phyloP scores from a whole-genome alignment of 1,140 invertebrate species.

The Pogonognathellus flavescens region DNA sequence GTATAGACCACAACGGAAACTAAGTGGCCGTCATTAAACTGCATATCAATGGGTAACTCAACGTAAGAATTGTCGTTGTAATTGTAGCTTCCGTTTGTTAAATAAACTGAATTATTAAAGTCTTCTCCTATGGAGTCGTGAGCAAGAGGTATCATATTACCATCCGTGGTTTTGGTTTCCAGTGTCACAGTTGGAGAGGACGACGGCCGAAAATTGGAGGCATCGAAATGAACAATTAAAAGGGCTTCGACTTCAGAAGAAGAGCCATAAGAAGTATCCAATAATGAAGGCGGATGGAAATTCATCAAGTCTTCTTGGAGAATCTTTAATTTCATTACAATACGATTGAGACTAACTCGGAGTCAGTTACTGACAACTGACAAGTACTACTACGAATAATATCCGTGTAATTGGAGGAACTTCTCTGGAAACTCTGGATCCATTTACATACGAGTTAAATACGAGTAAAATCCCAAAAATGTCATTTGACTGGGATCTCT shows the following conservation, averaged over 20 bases:
- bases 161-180: background rate
- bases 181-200: background rate
- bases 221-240: slow-evolving; percentile 9
- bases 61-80: background rate
- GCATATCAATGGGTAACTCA: slow-evolving; percentile 79
- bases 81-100: background rate
- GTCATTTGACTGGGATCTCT: too few relatives aligned
- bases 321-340: too few relatives aligned
- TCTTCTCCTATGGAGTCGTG: background rate
- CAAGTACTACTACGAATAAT: too few relatives aligned
- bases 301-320: too few relatives aligned
- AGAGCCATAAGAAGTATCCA: too few relatives aligned
- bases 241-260: background rate
- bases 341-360: too few relatives aligned
- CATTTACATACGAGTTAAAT: too few relatives aligned
- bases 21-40: slow-evolving; percentile 83
- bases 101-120: background rate
- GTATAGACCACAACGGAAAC: slow-evolving; percentile 84
- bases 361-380: too few relatives aligned
- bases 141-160: background rate
- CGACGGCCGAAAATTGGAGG: background rate
- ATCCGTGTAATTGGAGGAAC: too few relatives aligned
- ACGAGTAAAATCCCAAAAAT: too few relatives aligned
- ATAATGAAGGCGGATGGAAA: too few relatives aligned
- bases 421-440: too few relatives aligned